Base-by-base conservation (phyloP, 2,113 vertebrate species). In the Catagonus wagneri region DNA sequence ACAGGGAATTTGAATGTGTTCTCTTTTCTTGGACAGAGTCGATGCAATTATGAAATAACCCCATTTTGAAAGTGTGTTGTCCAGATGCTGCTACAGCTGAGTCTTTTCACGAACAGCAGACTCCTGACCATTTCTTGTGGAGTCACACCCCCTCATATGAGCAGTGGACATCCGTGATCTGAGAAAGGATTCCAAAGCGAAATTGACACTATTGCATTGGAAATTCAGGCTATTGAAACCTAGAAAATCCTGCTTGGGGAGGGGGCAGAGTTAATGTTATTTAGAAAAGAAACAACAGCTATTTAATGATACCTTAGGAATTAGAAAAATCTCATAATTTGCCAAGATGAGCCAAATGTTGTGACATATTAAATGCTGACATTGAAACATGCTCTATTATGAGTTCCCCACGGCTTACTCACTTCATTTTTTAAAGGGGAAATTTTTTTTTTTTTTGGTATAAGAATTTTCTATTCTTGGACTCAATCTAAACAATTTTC, bases 21-120 rank as follows among this genome's bases (percentile, higher is more conserved):
- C 96, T 90, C 86, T 97, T 92, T 93, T 96, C 96, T 96, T 97
- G 96, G 97, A 97, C 81, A 83, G 90, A 96, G 95, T 84, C 3
- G 29, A 91, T 94, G 89, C 97, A 97, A 98, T 97, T 98, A 97
- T 97, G 96, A 96, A 98, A 97, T 93, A 97, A 96, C 86, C 84
- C 83, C 50, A 34, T 90, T 97, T 95, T 89, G 83, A 94, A 97
- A 97, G 97, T 97, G 93, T 98, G 98, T 75, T 98, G 94, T 97
- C 97, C 98, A 98, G 97, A 98, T 98, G 97, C 95, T 56, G 50
- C 69, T 93, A 60, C 95, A 97, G 97, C 97, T 96, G 97, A 95
- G 86, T 69, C 93, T 96, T 90, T 97, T 97, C 97, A 96, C 58
- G 75, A 97, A 95, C 54, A 85, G 69, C 96, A 96, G 79, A 56